These are phyloP conservation scores for Cerceris rybyensis DNA, from an alignment of 2,888 invertebrate species.

Conservation along the genomic window DNA sequence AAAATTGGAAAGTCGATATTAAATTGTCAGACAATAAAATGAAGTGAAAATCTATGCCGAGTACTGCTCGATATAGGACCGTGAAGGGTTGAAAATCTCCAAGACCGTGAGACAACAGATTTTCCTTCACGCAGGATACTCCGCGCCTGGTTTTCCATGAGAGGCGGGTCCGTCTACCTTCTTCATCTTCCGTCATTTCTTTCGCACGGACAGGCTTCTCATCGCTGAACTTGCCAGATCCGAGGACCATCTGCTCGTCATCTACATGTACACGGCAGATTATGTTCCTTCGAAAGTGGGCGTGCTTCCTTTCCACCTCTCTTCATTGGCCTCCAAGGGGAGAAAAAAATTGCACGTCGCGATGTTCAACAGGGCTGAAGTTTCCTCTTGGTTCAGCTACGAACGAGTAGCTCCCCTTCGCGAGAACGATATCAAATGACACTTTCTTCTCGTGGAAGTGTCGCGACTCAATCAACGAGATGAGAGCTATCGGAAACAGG, in stretches of 20 bases:
- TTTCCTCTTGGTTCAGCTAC: constrained; percentile 3
- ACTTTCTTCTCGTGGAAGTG: constrained; percentile 49
- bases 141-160: constrained; percentile 25
- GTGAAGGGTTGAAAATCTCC: too few species aligned
- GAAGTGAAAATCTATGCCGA: too few species aligned
- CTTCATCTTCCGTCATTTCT: constrained; percentile 25
- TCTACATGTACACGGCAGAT: constrained; percentile 56
- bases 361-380: constrained; percentile 27
- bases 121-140: constrained; percentile 16
- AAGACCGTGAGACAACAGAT: background rate
- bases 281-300: constrained; percentile 66
- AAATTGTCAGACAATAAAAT: too few species aligned
- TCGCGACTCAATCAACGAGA: constrained; percentile 41
- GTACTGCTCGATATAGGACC: too few species aligned
- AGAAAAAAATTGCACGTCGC: constrained; percentile 41
- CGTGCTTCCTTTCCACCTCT: constrained; percentile 55
- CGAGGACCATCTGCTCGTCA: constrained; percentile 71
- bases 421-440: constrained; percentile 63
- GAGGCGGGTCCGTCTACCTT: constrained; percentile 17
- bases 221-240: constrained; percentile 41
- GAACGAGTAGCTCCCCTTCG: constrained; percentile 26
- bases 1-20: too few species aligned
- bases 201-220: constrained; percentile 53
- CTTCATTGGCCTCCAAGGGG: constrained; percentile 35
- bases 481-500: constrained; percentile 56